Conservation (phyloP, 2,113 vertebrate genomes). For the Eulemur rufifrons region DNA sequence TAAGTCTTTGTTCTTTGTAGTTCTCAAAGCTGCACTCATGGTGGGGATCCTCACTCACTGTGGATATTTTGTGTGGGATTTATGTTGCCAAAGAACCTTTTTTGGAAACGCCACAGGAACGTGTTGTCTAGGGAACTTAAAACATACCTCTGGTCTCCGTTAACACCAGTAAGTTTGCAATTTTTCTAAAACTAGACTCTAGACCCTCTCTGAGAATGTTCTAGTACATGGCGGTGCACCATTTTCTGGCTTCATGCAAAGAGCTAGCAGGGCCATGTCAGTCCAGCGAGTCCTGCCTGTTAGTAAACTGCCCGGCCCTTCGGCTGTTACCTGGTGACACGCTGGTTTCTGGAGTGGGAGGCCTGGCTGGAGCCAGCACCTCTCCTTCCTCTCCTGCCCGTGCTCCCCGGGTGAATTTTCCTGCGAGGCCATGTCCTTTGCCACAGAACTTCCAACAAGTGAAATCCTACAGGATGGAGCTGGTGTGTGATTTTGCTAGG, state of each 20-base stretch:
- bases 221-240: too few relatives aligned
- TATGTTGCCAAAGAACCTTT: neutral
- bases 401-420: neutral
- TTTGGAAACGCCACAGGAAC: neutral
- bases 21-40: neutral
- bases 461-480: neutral
- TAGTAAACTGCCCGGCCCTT: neutral
- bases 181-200: neutral
- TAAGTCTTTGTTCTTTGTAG: neutral
- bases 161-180: neutral
- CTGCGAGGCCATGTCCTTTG: neutral
- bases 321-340: rapidly evolving
- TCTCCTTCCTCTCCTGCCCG: neutral
- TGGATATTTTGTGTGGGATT: neutral
- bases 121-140: neutral
- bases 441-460: neutral
- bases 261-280: neutral
- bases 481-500: neutral
- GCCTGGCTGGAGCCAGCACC: too few relatives aligned
- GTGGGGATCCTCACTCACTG: neutral
- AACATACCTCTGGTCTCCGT: neutral
- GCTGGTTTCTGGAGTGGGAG: neutral
- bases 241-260: neutral
- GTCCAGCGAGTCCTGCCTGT: neutral
- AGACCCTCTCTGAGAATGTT: neutral